phyloP scores from a whole-genome alignment of 2,888 invertebrate genomes.

The Eupithecia inturbata region DNA sequence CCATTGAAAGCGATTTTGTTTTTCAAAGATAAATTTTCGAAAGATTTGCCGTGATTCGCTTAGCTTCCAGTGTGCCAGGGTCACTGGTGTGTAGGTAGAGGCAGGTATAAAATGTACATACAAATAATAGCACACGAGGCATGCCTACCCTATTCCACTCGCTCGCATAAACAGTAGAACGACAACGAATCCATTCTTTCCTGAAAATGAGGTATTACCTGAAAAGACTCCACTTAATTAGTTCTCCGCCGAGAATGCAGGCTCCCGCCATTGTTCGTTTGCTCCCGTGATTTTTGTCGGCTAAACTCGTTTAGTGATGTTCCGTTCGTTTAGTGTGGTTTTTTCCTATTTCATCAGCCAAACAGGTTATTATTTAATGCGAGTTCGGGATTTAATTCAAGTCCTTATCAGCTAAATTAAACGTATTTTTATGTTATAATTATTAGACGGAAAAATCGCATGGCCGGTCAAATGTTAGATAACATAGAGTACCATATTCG shows the following conservation, averaged over 20 bases:
- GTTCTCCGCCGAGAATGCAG: conserved; percentile 58
- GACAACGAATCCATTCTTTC: conserved; percentile 21
- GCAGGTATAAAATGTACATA: background rate
- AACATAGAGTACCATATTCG: too few species aligned
- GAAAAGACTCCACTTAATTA: conserved; percentile 69
- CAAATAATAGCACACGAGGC: background rate
- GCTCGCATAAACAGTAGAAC: background rate
- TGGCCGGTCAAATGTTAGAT: background rate
- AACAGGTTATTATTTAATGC: background rate
- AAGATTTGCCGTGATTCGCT: background rate
- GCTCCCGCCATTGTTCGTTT: conserved; percentile 61
- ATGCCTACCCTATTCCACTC: conserved; percentile 2
- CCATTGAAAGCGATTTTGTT: background rate
- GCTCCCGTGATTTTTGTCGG: conserved; percentile 46
- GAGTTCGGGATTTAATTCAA: background rate
- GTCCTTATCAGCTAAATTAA: background rate
- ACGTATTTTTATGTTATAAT: background rate
- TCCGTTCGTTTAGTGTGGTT: too few species aligned
- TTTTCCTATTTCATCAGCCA: background rate
- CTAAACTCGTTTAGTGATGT: conserved; percentile 33
- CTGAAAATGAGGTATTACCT: conserved; percentile 51
- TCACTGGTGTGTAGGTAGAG: too few species aligned
- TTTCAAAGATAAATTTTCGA: background rate
- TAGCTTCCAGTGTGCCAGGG: background rate
- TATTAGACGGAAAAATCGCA: background rate